Evolutionary conservation across 2,113 vertebrate genomes (phyloP).

Genomic region (Alethe castanea): DNA sequence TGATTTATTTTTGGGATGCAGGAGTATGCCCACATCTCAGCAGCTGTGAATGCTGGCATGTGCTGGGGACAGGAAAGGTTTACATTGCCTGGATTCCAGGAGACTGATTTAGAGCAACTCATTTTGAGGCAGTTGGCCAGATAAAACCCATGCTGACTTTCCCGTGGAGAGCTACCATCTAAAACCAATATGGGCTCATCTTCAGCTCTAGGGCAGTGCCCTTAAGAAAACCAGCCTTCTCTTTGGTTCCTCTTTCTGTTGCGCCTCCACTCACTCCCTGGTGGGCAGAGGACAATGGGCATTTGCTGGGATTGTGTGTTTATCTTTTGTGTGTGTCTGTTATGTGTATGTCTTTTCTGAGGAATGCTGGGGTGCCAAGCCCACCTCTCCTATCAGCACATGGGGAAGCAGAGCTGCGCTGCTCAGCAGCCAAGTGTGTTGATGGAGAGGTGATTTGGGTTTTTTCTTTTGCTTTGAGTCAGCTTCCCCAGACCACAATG

Average conservation of each 20-base stretch:
- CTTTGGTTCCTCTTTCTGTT: neutral
- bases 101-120: neutral
- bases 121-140: neutral
- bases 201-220: neutral
- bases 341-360: neutral
- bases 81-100: conserved; percentile 37
- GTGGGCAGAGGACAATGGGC: neutral
- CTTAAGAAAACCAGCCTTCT: neutral
- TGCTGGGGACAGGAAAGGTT: conserved; percentile 19
- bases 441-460: neutral
- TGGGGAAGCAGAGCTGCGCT: neutral
- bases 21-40: conserved; percentile 47
- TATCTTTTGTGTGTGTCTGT: neutral
- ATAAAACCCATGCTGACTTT: neutral
- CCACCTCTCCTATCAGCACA: neutral
- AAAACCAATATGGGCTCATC: neutral
- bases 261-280: neutral
- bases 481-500: neutral
- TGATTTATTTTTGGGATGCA: conserved; percentile 57
- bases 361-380: neutral
- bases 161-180: neutral
- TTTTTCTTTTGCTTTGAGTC: neutral
- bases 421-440: neutral
- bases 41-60: conserved; percentile 60
- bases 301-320: rapidly evolving